phyloP scores from a whole-genome alignment of 2,113 vertebrate genomes.

The Rhabdomys dilectus region DNA sequence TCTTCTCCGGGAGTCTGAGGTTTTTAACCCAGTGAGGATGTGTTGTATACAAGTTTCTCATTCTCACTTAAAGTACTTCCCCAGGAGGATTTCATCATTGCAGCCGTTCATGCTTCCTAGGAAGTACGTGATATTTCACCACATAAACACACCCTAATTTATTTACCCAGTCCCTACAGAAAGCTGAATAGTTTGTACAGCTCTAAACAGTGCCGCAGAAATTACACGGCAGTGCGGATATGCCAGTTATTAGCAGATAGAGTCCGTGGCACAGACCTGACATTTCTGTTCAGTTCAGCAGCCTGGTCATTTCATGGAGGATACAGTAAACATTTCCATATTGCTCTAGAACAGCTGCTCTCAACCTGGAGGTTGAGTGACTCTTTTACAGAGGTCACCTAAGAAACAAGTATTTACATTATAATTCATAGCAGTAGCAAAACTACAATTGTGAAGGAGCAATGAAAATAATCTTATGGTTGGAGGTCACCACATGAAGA shows the following conservation, averaged over 20 bases:
- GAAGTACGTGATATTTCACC: not conserved
- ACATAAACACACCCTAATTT: not conserved
- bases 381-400: not conserved
- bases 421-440: not conserved
- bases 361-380: not conserved
- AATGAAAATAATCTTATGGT: not conserved
- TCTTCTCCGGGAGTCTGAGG: not conserved
- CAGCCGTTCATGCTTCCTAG: not conserved
- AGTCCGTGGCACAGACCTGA: not conserved
- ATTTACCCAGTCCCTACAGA: not conserved
- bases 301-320: not conserved
- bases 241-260: not conserved
- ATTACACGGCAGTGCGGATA: not conserved
- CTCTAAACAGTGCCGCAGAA: not conserved
- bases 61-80: conserved; percentile 18
- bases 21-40: not conserved
- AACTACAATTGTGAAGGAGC: not conserved
- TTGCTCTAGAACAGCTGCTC: not conserved
- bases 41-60: not conserved
- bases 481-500: not conserved
- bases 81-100: not conserved
- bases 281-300: not conserved
- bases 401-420: not conserved
- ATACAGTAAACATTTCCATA: not conserved
- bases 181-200: not conserved